Evolutionary conservation across 1,140 invertebrate species (phyloP), one percentile per base, ranked within the genome.

Genomic region (Archegozetes longisetosus): DNA sequence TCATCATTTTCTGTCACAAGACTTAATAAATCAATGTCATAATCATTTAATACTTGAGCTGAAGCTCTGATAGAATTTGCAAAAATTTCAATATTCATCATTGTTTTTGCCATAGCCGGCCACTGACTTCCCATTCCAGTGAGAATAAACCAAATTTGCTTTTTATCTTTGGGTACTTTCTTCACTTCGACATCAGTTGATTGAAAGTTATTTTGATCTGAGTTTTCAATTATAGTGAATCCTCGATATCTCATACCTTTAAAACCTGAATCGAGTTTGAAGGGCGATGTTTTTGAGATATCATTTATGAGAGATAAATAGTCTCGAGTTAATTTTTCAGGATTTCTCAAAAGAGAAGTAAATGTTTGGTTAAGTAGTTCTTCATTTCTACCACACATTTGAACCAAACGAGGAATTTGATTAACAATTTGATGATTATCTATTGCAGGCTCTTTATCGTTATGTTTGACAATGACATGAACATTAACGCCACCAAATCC

Each of bases 401-500:
- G 65, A 49, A 75, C 64, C 24, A 78, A 61, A 49, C 71, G 65
- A 22, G 66, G 68, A 20, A 68, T n/a, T n/a, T n/a, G 26, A 3
- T 62, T 22, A 2, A 47, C 26, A 24, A 22, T 54, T 28, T 28
- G n/a, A 27, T 9, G 32, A 52, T 67, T 53, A 40, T 60, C 58
- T 17, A 50, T 20, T 57, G 40, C 48, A n/a, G 13, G 12, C 9
- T 29, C 24, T n/a, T n/a, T n/a, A n/a, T n/a, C n/a, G n/a, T n/a
- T n/a, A n/a, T 66, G 55, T 0, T 84, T 84, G 0, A 97, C 74
- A 53, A 97, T 75, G 0, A 89, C 73, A 71, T 98, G 93, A 24
- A 87, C 91, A 74, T 98, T 97, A 25, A 92, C 88, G 48, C 94
- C 94, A 60, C 93, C 94, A 74, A 97, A 97, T 23, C 94, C 94